A percentile compares a stretch with the other conserved stretches of the same genome.
phyloP scores from a whole-genome alignment of 2,113 vertebrate genomes.

The Campylomormyrus numenius region DNA sequence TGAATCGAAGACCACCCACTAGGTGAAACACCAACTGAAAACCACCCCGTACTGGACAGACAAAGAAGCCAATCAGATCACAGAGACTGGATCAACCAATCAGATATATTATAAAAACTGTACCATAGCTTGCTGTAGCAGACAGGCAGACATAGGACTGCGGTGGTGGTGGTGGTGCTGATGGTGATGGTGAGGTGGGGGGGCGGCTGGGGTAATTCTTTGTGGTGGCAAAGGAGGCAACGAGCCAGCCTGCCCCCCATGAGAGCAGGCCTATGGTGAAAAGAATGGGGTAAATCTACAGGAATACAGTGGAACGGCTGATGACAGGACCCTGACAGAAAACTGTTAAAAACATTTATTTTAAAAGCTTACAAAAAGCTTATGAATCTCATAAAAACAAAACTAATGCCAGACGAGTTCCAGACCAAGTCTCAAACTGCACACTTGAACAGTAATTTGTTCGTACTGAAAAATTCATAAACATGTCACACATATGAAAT shows the following conservation, averaged over 20 bases:
- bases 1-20: not conserved
- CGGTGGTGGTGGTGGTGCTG: constrained; percentile 53
- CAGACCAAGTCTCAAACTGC: not conserved
- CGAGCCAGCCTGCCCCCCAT: constrained; percentile 49
- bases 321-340: not conserved
- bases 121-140: constrained; percentile 52
- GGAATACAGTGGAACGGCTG: not conserved
- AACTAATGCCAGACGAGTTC: not conserved
- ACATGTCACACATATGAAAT: not conserved
- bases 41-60: not conserved
- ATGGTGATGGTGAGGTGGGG: constrained; percentile 50
- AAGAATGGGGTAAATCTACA: constrained; percentile 29
- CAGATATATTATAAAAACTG: constrained; percentile 16
- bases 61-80: not conserved
- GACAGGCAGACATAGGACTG: constrained; percentile 53
- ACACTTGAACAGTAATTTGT: not conserved
- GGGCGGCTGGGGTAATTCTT: constrained; percentile 42
- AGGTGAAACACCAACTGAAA: not conserved
- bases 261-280: constrained; percentile 47
- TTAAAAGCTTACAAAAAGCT: not conserved
- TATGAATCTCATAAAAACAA: not conserved
- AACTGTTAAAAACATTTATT: not conserved
- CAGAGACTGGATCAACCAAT: not conserved
- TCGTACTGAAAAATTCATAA: not conserved
- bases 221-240: constrained; percentile 57